Base-by-base conservation (phyloP, 2,888 invertebrate genomes). In the Limnephilus auricula region DNA sequence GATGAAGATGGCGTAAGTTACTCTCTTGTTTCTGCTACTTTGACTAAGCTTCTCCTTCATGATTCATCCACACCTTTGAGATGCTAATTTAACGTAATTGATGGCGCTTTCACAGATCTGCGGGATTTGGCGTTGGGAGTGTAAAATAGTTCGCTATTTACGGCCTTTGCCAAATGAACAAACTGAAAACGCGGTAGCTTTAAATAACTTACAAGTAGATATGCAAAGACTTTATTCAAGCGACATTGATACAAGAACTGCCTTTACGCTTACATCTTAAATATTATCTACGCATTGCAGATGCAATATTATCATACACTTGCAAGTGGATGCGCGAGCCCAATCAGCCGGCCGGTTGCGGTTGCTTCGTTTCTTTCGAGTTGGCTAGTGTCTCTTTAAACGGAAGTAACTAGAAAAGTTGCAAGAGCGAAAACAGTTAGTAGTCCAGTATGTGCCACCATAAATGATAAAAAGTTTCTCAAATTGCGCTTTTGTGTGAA, bases 51-150 rank as follows among this genome's bases (percentile, higher is more conserved):
- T 34, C 88, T 79, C 32, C 78, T 78, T 79, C 78, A 65, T 65
- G 79, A 89, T 89, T 79, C 45, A 80, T 89, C 89, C 34, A 32
- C 89, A 45, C 80, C 80, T 89, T 80, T 45, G 89, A 79, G n/a
- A 89, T 89, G 89, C 82, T 89, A 89, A 89, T 89, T 89, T 89
- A 89, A 79, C 80, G 45, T 45, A 89, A 89, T 89, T 80, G 89
- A 89, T 89, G 89, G 89, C 89, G 45, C 45, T 89, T 40, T 82
- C 40, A 40, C 89, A 86, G 86, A 86, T 86, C 45, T 86, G 86
- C 86, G 31, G 50, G 82, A 80, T 31, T 80, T 30, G 31, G 82
- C 82, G 80, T 40, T 37, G 40, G 50, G 65, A 31, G 86, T 86
- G 31, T 45, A 50, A 45, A 45, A 86, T 86, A 31, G 30, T 50